A percentile compares a stretch with the other conserved stretches of the same genome.
These are phyloP conservation scores for Eristalinus aeneus DNA, from an alignment of 2,888 invertebrate species.

Conservation along the genomic window DNA sequence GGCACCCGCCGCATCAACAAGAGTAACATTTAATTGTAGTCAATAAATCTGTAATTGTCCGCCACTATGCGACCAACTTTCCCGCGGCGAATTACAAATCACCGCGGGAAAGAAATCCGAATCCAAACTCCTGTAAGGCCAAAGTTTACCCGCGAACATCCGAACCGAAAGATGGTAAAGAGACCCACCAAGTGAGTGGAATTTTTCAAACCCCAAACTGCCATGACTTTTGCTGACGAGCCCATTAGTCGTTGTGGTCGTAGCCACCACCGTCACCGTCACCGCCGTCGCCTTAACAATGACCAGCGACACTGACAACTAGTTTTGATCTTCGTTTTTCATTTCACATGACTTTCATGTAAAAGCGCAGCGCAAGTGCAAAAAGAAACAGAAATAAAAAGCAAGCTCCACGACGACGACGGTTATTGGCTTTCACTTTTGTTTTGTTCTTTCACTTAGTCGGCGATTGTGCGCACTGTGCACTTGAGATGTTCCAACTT, in stretches of 20 bases:
- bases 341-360: conserved; percentile 17
- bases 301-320: conserved; percentile 25
- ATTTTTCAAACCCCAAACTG: not conserved
- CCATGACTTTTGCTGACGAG: not conserved
- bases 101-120: conserved; percentile 26
- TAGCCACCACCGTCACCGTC: too few relatives aligned
- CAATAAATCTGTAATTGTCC: conserved; percentile 55
- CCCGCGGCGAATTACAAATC: conserved; percentile 32
- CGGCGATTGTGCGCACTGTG: not conserved
- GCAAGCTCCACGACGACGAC: not conserved
- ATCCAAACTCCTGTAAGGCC: conserved; percentile 26
- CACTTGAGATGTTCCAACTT: conserved; percentile 14
- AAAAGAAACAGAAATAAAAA: conserved; percentile 4
- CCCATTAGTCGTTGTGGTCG: not conserved
- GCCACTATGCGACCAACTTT: conserved; percentile 30
- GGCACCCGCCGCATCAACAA: not conserved
- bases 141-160: conserved; percentile 36
- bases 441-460: conserved; percentile 25
- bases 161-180: not conserved
- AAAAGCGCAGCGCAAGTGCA: conserved; percentile 36
- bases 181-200: not conserved
- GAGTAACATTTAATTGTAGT: conserved; percentile 56
- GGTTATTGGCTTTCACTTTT: conserved; percentile 64
- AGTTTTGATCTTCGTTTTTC: not conserved
- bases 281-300: conserved; percentile 6